phyloP scores from a whole-genome alignment of 2,888 invertebrate genomes.

The Drosophila anomelani region DNA sequence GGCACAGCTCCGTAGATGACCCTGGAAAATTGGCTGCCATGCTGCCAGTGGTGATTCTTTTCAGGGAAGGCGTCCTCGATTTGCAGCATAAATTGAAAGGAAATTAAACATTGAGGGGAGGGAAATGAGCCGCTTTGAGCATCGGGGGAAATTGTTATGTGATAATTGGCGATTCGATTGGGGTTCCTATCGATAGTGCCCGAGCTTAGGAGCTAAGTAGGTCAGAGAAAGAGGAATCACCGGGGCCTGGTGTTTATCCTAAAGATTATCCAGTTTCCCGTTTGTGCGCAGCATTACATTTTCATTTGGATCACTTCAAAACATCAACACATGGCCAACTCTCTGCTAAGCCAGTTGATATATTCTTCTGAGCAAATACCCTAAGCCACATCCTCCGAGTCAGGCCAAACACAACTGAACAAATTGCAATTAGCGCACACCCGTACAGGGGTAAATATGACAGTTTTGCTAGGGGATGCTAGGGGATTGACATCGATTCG shows the following conservation, averaged over 20 bases:
- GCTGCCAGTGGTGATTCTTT: constrained; percentile 9
- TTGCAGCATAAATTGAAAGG: constrained; percentile 79
- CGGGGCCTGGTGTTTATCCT: constrained; percentile 38
- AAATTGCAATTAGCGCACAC: constrained; percentile 68
- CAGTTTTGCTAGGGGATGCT: constrained; percentile 27
- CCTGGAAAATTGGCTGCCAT: constrained; percentile 74
- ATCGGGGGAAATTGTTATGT: constrained; percentile 57
- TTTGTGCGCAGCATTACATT: constrained; percentile 48
- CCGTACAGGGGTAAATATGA: constrained; percentile 58
- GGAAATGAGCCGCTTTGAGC: constrained; percentile 35
- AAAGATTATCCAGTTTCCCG: constrained; percentile 40
- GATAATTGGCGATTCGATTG: constrained; percentile 57
- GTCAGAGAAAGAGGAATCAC: constrained; percentile 20
- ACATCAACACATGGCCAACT: constrained; percentile 17
- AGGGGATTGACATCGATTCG: constrained; percentile 4
- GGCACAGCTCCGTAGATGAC: constrained; percentile 35
- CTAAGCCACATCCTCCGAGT: constrained; percentile 38
- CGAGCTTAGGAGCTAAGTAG: constrained; percentile 8
- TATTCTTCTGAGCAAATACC: constrained; percentile 57
- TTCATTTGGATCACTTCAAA: constrained; percentile 55
- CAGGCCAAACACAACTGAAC: constrained; percentile 39
- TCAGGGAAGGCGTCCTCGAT: constrained; percentile 54
- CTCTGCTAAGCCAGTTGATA: constrained; percentile 49
- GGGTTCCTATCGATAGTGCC: constrained; percentile 35
- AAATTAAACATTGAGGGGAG: constrained; percentile 75